Evolutionary conservation across 1,140 invertebrate species (phyloP).

Genomic region (Leptoteleia sp.): DNA sequence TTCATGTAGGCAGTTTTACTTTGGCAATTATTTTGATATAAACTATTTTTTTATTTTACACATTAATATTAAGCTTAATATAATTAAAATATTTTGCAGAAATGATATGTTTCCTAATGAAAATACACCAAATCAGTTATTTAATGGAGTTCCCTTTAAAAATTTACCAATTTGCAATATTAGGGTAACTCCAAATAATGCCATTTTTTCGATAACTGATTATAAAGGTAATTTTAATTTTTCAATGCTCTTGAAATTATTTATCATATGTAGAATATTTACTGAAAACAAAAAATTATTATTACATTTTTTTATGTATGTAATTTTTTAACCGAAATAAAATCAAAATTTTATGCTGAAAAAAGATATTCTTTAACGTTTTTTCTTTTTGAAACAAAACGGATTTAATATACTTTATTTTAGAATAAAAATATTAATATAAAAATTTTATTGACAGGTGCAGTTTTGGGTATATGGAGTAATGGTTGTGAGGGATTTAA

Average conservation of each 20-base stretch:
- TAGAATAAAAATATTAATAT: background rate
- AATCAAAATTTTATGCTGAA: background rate
- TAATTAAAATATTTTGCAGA: too few species aligned
- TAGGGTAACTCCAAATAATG: conserved; percentile 92
- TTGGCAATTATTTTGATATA: too few species aligned
- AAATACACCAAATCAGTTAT: conserved; percentile 87
- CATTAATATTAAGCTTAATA: too few species aligned
- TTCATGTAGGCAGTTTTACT: too few species aligned
- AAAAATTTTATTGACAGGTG: conserved; percentile 15
- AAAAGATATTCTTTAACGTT: background rate
- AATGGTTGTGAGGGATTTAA: conserved; percentile 98
- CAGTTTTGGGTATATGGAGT: conserved; percentile 86
- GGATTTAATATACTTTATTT: conserved; percentile 2
- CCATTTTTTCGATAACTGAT: conserved; percentile 89
- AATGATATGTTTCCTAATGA: conserved; percentile 87
- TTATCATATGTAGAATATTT: background rate
- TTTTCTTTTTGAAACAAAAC: too few species aligned
- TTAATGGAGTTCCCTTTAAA: conserved; percentile 89
- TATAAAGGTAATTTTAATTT: conserved; percentile 85
- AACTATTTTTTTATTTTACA: too few species aligned
- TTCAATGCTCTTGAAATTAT: too few species aligned
- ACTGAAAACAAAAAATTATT: too few species aligned
- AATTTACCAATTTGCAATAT: conserved; percentile 92
- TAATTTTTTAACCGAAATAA: background rate
- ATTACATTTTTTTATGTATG: background rate